Conservation (phyloP, 2,888 invertebrate species). For the Allophyes oxyacanthae region DNA sequence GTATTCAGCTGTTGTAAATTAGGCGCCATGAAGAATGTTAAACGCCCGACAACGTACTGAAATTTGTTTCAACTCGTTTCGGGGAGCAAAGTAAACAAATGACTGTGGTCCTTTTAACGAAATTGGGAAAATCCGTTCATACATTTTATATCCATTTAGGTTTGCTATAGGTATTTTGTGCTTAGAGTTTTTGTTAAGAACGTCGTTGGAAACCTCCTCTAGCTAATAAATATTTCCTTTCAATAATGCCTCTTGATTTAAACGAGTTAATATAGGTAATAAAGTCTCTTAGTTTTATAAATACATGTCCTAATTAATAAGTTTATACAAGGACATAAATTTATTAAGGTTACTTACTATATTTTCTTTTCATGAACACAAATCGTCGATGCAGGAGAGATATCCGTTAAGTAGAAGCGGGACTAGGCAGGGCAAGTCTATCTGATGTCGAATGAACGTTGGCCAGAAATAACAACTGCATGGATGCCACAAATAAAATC, state of each 20-base stretch:
- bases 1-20: constrained; percentile 65
- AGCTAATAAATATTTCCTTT: constrained; percentile 1
- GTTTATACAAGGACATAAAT: no score
- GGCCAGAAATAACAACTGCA: constrained; percentile 21
- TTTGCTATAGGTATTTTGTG: constrained; percentile 25
- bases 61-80: constrained; percentile 78
- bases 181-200: constrained; percentile 18
- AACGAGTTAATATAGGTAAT: background rate
- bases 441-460: constrained; percentile 28
- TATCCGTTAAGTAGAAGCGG: background rate
- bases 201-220: background rate
- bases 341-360: no score
- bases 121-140: constrained; percentile 69
- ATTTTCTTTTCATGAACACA: no score
- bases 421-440: constrained; percentile 8
- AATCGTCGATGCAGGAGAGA: background rate
- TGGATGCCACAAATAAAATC: background rate
- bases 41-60: constrained; percentile 68
- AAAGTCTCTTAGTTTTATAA: no score
- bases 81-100: constrained; percentile 72
- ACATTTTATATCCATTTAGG: constrained; percentile 42
- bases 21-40: constrained; percentile 72
- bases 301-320: no score
- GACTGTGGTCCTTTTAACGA: constrained; percentile 77
- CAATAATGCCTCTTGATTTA: background rate